Evolutionary conservation across 2,113 vertebrate species (phyloP), one percentile per base, ranked within the genome.

Genomic region (Tautogolabrus adspersus): DNA sequence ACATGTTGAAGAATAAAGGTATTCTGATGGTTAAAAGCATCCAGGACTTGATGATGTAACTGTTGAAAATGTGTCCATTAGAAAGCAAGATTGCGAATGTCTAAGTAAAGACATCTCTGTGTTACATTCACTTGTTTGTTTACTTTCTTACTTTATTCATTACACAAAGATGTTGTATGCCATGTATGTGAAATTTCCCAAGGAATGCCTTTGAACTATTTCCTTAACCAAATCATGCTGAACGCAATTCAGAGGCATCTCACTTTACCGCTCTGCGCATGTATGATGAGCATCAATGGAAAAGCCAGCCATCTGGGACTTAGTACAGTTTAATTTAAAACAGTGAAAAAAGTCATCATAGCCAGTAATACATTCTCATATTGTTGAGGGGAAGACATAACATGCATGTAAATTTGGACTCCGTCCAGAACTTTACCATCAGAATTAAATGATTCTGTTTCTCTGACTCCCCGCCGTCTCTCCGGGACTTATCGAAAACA

Each of bases 401-500:
- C 37, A 65, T n/a, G 16, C 46, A 12, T 52, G 18, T n/a, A 9
- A 38, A 44, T 47, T 54, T 49, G 42, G 4, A 0, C 76, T 70
- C 15, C 44, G 11, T 71, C 3, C 6, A 60, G 65, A 67, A 62
- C 40, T 37, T 38, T 1, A 18, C 26, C 1, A 1, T 10, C 18
- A 56, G 10, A 81, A 64, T 68, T 47, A 37, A 56, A 72, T 12
- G 55, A 65, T 67, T 40, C 0, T 60, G 77, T 67, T 74, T 40
- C 38, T 57, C 54, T 6, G 62, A 64, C 54, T 72, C 64, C 58
- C 46, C 66, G 55, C 56, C 69, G 61, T 8, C 23, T 79, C 54
- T 26, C 37, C 58, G 42, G 62, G 54, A 69, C 62, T 69, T 75
- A 73, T 79, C 66, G 61, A 49, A 79, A 80, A 64, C 38, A 63